A percentile compares a stretch with the other conserved stretches of the same genome.
These are phyloP conservation scores for Anoplopoma fimbria DNA, from an alignment of 2,113 vertebrate species.

Conservation along the genomic window DNA sequence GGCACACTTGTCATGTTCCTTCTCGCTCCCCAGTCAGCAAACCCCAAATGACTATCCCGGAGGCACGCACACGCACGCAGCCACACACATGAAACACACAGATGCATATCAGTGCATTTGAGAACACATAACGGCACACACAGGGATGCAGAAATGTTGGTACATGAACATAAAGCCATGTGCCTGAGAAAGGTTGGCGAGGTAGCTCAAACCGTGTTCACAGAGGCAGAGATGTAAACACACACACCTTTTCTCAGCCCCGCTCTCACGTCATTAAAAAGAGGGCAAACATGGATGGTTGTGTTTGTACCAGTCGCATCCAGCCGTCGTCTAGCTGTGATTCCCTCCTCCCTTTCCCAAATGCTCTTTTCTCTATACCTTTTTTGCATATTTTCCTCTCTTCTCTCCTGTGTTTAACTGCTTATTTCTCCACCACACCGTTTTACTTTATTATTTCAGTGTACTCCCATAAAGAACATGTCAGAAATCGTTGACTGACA, in stretches of 20 bases:
- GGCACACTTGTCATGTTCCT: slow-evolving; percentile 65
- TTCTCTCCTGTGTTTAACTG: slow-evolving; percentile 16
- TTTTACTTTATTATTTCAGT: background rate
- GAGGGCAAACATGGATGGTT: slow-evolving; percentile 51
- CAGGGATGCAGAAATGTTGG: slow-evolving; percentile 16
- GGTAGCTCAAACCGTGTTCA: slow-evolving; percentile 15
- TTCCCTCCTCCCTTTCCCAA: background rate
- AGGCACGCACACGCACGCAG: slow-evolving; percentile 26
- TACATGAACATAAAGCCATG: background rate
- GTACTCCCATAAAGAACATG: background rate
- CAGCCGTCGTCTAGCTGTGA: slow-evolving; percentile 28
- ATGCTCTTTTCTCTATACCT: slow-evolving; percentile 30
- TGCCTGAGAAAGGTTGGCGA: background rate
- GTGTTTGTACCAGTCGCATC: slow-evolving; percentile 42
- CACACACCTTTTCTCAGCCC: slow-evolving; percentile 27
- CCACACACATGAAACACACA: background rate
- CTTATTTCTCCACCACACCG: background rate
- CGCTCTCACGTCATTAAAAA: slow-evolving; percentile 20
- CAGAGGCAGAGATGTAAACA: slow-evolving; percentile 11
- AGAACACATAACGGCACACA: slow-evolving; percentile 31
- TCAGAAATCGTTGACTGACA: background rate
- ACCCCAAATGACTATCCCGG: slow-evolving; percentile 42
- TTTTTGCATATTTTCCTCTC: background rate
- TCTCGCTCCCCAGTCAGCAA: slow-evolving; percentile 46
- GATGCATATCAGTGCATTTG: slow-evolving; percentile 44